Percentiles rank a stretch among this genome's conserved stretches.
Evolutionary conservation across 2,113 vertebrate genomes (phyloP).

Genomic region (Halichoerus grypus): DNA sequence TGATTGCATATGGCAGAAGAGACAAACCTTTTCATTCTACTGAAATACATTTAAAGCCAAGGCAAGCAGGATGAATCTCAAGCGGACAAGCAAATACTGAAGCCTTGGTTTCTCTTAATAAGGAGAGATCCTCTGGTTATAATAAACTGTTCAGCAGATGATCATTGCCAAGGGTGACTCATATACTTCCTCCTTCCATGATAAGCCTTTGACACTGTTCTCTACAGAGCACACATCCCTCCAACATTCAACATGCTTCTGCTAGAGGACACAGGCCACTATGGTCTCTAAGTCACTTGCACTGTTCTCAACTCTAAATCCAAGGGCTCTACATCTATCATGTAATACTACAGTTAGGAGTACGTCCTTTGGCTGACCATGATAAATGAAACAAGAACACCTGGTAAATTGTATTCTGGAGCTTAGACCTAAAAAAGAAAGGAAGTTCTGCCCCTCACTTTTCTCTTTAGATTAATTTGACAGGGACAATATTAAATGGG

Average conservation of each 20-base stretch:
- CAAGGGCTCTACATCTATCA: not conserved
- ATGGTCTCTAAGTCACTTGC: not conserved
- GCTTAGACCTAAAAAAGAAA: not conserved
- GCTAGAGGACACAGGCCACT: not conserved
- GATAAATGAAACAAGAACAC: not conserved
- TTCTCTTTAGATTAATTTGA: slow-evolving; percentile 1
- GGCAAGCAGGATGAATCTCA: not conserved
- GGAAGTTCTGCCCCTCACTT: not conserved
- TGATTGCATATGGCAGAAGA: not conserved
- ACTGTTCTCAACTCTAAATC: not conserved
- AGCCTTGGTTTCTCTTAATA: not conserved
- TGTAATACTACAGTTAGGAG: not conserved
- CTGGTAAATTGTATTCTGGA: not conserved
- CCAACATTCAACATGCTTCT: not conserved
- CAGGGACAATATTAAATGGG: not conserved
- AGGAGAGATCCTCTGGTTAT: not conserved
- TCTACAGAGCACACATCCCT: not conserved
- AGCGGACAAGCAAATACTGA: not conserved
- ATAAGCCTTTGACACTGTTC: not conserved
- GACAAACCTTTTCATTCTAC: not conserved
- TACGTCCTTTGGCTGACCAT: not conserved
- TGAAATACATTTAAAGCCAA: not conserved
- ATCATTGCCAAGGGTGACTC: not conserved
- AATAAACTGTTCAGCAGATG: not conserved
- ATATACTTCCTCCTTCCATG: not conserved